Conservation (phyloP, 1,140 invertebrate species). For the Ceratina australensis region DNA sequence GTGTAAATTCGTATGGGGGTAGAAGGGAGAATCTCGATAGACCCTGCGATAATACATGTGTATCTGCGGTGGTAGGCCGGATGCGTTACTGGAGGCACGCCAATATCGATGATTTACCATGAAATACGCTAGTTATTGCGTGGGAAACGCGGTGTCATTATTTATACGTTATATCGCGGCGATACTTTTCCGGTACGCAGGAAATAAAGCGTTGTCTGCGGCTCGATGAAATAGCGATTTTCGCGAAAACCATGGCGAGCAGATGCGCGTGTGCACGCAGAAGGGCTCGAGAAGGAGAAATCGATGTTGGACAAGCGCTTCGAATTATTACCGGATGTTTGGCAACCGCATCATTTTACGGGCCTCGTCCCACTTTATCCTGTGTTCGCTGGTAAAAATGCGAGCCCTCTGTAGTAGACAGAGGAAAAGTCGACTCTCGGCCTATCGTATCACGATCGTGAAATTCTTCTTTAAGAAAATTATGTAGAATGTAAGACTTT, state of each 20-base stretch:
- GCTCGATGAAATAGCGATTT: slow-evolving; percentile 58
- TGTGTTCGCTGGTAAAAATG: neutral
- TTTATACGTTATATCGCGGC: slow-evolving; percentile 63
- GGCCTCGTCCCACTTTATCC: slow-evolving; percentile 19
- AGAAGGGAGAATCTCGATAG: slow-evolving; percentile 8
- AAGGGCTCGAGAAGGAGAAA: slow-evolving; percentile 27
- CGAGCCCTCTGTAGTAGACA: no score
- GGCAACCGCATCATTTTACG: slow-evolving; percentile 34
- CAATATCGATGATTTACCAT: slow-evolving; percentile 74
- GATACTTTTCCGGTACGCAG: slow-evolving; percentile 45
- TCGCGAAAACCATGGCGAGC: neutral
- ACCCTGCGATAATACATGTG: slow-evolving; percentile 30
- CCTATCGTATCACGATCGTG: no score
- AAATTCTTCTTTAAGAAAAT: no score
- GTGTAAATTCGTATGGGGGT: neutral
- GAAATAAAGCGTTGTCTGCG: slow-evolving; percentile 55
- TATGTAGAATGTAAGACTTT: no score
- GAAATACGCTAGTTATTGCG: slow-evolving; percentile 67
- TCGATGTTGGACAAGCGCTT: slow-evolving; percentile 38
- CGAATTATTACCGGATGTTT: slow-evolving; percentile 52
- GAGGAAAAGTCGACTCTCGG: no score
- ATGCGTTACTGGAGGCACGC: slow-evolving; percentile 63
- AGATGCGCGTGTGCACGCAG: neutral
- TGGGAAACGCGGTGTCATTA: slow-evolving; percentile 66
- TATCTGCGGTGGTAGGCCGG: slow-evolving; percentile 14